Base-by-base conservation (phyloP, 2,888 invertebrate species). In the Oconnorella tubifera region DNA sequence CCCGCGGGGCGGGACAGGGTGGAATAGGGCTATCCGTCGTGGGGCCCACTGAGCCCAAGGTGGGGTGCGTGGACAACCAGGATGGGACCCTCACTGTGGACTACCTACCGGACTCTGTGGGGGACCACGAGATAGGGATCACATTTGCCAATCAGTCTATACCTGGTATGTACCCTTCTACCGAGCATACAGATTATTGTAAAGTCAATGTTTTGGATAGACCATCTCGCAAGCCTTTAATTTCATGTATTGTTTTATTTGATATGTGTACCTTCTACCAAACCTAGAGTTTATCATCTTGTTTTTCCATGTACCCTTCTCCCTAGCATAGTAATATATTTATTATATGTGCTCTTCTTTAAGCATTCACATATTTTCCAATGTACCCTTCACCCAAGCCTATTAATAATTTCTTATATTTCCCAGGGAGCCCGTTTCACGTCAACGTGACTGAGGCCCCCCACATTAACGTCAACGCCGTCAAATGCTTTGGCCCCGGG, bases 41-140 rank as follows among this genome's bases (percentile, higher is more conserved):
- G 81, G 92, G 92, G n/a, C 82, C 82, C 28, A 77, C 77, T 23
- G 90, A 92, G 81, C 90, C 91, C 0, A 88, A 88, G 81, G 90
- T 91, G 86, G 88, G 88, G 3, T 92, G 91, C 76, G 88, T 87
- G 72, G 92, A 92, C 77, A 91, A 92, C 79, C 86, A 89, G 64
- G 90, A 92, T 78, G 92, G 92, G 23, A 89, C 90, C 10, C 92
- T 91, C 79, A 88, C 88, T 69, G 91, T 91, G 0, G 89, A 90
- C 74, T 92, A 92, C 78, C 79, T 89, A 59, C 90, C 92, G 3
- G 75, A 75, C 50, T 79, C 79, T 73, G 75, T 79, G 29, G 82
- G 82, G 65, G 89, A 89, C 73, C 92, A 92, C 79, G 90, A 91
- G 76, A 88, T 92, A 67, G 86, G 88, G 50, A 89, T 92, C 74